Base-by-base conservation (phyloP, 2,113 vertebrate species). In the Hippoglossus stenolepis region DNA sequence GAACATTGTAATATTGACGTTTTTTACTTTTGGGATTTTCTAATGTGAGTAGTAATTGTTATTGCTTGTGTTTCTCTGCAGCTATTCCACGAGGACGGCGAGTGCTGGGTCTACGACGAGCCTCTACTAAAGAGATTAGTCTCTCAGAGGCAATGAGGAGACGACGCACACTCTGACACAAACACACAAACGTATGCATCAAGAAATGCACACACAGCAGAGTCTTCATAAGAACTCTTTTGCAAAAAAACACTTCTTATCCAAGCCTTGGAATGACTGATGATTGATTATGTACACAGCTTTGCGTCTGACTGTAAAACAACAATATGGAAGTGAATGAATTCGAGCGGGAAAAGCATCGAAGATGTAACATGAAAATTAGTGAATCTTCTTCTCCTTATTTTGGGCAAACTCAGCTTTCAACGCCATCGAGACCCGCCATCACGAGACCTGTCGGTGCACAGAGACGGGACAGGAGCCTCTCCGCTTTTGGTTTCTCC, bases 101-200 rank as follows among this genome's bases (percentile, higher is more conserved):
- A 99, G 85, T 98, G 97, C 90, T 99, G 98, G 98, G 96, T 99
- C 49, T 99, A 98, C 0, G 98, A 99, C 0, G 96, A 99, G 82
- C 98, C 98, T 1, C 95, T 99, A 68, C 65, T 99, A 92, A 99
- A 98, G 90, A 96, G 97, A 91, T 93, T 96, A 21, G 93, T 93
- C 81, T 95, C 96, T 80, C 93, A 91, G 82, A 96, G 95, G 90
- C 95, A 95, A 73, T 98, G 93, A 96, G 88, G 3, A 82, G 70
- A 76, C 38, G 0, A 0, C 64, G 20, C 75, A 31, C 85, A 23
- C 68, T 43, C 57, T 73, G 62, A 81, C 47, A 67, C 77, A 81
- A 43, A 69, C 77, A 82, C 79, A 72, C 78, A 68, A 59, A 85
- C 69, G 54, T 62, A 84, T 84, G 86, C 89, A 90, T 78, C 79